Evolutionary conservation across 1,140 invertebrate genomes (phyloP).

Genomic region (Pemphigus obesinymphae): DNA sequence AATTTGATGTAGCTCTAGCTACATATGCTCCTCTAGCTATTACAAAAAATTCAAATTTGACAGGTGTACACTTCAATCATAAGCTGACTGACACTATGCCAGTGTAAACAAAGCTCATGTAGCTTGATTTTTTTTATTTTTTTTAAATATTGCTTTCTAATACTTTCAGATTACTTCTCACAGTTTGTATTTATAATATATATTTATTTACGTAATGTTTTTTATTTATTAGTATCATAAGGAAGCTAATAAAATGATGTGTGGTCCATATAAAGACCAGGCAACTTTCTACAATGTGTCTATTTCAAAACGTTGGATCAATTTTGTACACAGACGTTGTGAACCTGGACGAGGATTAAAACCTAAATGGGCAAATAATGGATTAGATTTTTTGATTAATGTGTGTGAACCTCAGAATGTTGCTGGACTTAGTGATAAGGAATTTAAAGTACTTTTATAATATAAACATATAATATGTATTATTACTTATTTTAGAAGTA

Average conservation of each 20-base stretch:
- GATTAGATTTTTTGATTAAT: constrained; percentile 76
- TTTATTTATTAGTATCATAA: constrained; percentile 65
- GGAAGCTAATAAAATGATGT: constrained; percentile 66
- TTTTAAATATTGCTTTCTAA: no score
- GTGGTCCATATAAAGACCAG: constrained; percentile 51
- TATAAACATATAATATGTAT: neutral
- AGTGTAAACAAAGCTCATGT: no score
- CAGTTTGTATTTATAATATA: no score
- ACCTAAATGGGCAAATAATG: constrained; percentile 79
- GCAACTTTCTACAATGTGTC: constrained; percentile 58
- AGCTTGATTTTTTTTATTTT: no score
- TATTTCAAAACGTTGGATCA: constrained; percentile 83
- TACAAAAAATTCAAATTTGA: no score
- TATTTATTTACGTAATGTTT: constrained; percentile 6
- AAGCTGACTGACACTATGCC: no score
- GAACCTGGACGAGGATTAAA: constrained; percentile 75
- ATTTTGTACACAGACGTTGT: constrained; percentile 73
- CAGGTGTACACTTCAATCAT: no score
- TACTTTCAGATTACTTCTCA: no score
- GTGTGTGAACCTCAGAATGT: constrained; percentile 78
- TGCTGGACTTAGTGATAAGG: constrained; percentile 64
- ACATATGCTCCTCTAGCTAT: no score
- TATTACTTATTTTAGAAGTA: neutral
- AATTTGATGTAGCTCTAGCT: no score
- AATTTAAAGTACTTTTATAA: constrained; percentile 62